phyloP scores from a whole-genome alignment of 2,888 invertebrate species.

The Drosophila anceps region DNA sequence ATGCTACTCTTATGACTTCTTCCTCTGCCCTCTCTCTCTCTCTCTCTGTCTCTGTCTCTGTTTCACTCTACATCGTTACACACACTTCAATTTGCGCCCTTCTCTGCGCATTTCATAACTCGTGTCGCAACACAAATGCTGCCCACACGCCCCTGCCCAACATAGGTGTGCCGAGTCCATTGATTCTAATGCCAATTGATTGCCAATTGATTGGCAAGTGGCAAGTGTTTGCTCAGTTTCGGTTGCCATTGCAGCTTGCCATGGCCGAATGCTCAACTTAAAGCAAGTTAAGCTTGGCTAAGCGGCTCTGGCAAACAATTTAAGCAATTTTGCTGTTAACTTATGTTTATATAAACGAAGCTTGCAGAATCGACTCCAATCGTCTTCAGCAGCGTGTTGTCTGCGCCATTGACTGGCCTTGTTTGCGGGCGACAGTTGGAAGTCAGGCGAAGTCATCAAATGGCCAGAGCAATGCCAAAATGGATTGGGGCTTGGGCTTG shows the following conservation, averaged over 20 bases:
- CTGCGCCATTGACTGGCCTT: slow-evolving; percentile 12
- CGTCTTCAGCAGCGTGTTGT: slow-evolving; percentile 9
- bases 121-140: not conserved
- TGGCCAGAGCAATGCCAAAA: slow-evolving; percentile 1
- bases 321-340: slow-evolving; percentile 55
- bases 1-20: too few species aligned
- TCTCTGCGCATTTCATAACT: not conserved
- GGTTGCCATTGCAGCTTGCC: not conserved
- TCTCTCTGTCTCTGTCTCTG: too few species aligned
- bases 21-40: not conserved
- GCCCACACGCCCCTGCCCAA: not conserved
- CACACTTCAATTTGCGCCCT: not conserved
- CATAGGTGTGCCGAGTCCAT: slow-evolving; percentile 8
- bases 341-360: slow-evolving; percentile 41
- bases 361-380: slow-evolving; percentile 8
- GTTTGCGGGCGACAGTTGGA: slow-evolving; percentile 41
- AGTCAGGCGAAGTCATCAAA: slow-evolving; percentile 33
- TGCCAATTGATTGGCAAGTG: slow-evolving; percentile 68
- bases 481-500: not conserved
- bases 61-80: not conserved
- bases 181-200: slow-evolving; percentile 61
- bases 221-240: slow-evolving; percentile 11
- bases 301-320: slow-evolving; percentile 31
- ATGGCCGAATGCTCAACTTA: slow-evolving; percentile 7
- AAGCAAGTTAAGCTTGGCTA: slow-evolving; percentile 19